Percentiles rank a stretch among this genome's conserved stretches.
Conservation (phyloP, 2,888 invertebrate genomes). For the Pachymerium ferrugineum region DNA sequence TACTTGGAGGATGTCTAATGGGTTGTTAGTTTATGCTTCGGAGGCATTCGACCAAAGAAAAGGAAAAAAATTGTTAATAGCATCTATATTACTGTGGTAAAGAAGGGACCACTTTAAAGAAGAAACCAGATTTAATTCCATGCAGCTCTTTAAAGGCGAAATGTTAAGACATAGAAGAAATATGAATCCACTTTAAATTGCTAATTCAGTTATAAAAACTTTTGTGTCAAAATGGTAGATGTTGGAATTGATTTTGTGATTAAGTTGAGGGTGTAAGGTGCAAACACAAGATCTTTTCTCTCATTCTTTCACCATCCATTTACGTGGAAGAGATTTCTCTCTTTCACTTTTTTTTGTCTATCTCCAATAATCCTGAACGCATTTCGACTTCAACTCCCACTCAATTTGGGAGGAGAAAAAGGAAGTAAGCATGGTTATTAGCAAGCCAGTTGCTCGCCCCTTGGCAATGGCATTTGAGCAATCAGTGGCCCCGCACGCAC, state of each 20-base stretch:
- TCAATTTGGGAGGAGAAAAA: neutral
- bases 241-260: neutral
- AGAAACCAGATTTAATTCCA: too few relatives aligned
- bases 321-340: neutral
- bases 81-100: too few relatives aligned
- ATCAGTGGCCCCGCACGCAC: neutral
- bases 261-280: neutral
- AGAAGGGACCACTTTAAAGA: too few relatives aligned
- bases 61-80: too few relatives aligned
- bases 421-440: conserved; percentile 4
- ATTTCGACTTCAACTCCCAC: neutral
- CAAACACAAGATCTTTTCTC: too few relatives aligned
- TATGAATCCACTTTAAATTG: neutral
- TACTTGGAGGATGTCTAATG: too few relatives aligned
- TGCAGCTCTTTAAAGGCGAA: too few relatives aligned
- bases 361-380: neutral
- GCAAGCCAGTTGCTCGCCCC: neutral
- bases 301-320: conserved; percentile 25
- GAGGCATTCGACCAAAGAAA: too few relatives aligned
- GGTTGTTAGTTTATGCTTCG: too few relatives aligned
- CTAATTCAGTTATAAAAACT: neutral
- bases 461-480: conserved; percentile 9
- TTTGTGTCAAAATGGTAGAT: too few relatives aligned
- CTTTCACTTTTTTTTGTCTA: neutral
- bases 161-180: too few relatives aligned